These are phyloP conservation scores for Semnornis frantzii DNA, from an alignment of 2,113 vertebrate genomes.

Conservation along the genomic window DNA sequence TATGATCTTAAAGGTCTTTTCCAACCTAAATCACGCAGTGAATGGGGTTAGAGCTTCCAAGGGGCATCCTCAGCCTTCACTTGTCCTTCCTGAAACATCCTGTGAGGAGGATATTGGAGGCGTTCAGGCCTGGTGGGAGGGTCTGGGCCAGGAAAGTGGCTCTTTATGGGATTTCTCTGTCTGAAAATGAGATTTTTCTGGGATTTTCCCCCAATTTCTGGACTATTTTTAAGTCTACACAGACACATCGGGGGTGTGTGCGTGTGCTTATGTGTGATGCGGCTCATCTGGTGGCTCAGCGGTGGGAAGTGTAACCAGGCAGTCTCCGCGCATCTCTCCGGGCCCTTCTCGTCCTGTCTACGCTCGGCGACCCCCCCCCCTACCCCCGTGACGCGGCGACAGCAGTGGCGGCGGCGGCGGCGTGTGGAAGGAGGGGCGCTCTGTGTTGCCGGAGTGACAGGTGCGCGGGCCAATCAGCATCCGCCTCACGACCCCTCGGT, in stretches of 20 bases:
- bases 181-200: neutral
- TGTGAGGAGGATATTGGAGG: neutral
- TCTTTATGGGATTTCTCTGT: too few species aligned
- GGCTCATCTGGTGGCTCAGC: neutral
- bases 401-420: neutral
- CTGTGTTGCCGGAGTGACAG: neutral
- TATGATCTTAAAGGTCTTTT: neutral
- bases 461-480: slow-evolving; percentile 19
- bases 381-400: neutral
- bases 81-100: neutral
- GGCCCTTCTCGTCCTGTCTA: neutral
- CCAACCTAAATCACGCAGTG: neutral
- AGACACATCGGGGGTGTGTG: fast-evolving
- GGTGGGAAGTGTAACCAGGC: neutral
- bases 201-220: neutral
- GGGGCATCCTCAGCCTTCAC: neutral
- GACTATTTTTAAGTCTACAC: neutral
- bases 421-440: neutral
- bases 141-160: too few species aligned
- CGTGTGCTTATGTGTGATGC: fast-evolving
- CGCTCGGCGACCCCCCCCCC: too few species aligned
- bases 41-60: fast-evolving
- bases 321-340: neutral
- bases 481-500: slow-evolving; percentile 13
- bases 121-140: too few species aligned